A percentile compares a stretch with the other conserved stretches of the same genome.
Conservation (phyloP, 2,113 vertebrate species). For the Anoura caudifer region DNA sequence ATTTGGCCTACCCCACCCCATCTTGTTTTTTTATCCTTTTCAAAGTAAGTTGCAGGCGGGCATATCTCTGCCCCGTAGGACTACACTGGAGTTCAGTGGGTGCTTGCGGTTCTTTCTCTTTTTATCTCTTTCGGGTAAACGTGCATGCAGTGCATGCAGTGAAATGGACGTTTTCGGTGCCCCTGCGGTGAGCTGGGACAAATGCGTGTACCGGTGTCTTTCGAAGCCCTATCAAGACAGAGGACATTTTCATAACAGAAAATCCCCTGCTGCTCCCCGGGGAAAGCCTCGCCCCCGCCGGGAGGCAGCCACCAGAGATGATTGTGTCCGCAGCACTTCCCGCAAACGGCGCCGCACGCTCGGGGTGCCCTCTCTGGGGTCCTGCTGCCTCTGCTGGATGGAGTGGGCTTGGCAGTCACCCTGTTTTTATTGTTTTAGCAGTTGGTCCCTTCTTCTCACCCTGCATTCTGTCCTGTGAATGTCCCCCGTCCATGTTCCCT, state of each 20-base stretch:
- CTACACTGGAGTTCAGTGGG: not conserved
- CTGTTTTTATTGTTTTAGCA: too few species aligned
- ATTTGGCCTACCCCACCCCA: not conserved
- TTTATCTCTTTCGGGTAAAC: not conserved
- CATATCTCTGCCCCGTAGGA: not conserved
- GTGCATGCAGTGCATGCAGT: not conserved
- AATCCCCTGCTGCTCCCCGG: not conserved
- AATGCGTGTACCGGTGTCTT: not conserved
- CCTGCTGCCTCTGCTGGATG: not conserved
- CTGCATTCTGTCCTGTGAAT: fast-evolving
- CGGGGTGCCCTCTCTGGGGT: fast-evolving
- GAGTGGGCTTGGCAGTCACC: fast-evolving
- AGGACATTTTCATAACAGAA: not conserved
- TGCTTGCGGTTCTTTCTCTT: not conserved
- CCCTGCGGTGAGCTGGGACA: not conserved
- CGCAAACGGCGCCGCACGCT: not conserved
- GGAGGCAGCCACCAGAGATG: not conserved
- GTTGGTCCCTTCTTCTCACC: not conserved
- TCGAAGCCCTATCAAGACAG: not conserved
- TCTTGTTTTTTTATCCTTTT: not conserved
- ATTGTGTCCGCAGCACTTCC: not conserved
- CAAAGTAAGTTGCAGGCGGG: not conserved
- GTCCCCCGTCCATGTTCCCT: fast-evolving
- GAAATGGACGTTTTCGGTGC: not conserved
- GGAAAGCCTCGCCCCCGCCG: not conserved